Base-by-base conservation (phyloP, 2,113 vertebrate species). In the Solea senegalensis region DNA sequence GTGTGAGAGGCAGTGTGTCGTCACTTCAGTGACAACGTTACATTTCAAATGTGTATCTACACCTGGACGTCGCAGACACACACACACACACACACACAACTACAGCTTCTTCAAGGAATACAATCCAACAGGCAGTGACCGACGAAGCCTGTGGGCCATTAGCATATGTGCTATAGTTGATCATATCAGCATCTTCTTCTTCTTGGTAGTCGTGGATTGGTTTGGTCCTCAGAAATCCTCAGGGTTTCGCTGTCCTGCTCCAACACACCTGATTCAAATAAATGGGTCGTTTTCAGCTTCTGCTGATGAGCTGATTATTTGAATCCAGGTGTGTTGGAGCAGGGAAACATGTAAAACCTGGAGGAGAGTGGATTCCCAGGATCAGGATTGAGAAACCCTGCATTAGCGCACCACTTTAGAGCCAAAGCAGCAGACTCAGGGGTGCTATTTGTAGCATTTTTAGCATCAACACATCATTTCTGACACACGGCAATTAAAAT, bases 51-150 rank as follows among this genome's bases (percentile, higher is more conserved):
- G n/a, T 12, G 12, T 14, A 59, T 66, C 21, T 51, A 55, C 54
- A 63, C 21, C 67, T 39, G 13, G 16, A 34, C 1, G 34, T 4
- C 34, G 34, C 5, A 6, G 34, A 34, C 34, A 34, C 34, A 54
- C 34, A 65, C 65, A 14, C 64, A 65, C 65, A 14, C 64, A 52
- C 50, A 21, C 56, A 57, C 49, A 51, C 76, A 40, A 61, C n/a
- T 66, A 77, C 54, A 66, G 1, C 45, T 72, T 62, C 46, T 45
- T 57, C 51, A 21, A 9, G 58, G 5, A 49, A 56, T 21, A 27
- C n/a, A 52, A 43, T 68, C 56, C 48, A 59, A 27, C 45, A 4
- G 51, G 8, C 49, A 66, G 34, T 4, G 10, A 77, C 16, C 13
- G 8, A 14, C 11, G 8, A 62, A 48, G 44, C 27, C 39, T 4